phyloP scores from a whole-genome alignment of 1,140 invertebrate genomes.

The Episyrphus balteatus region DNA sequence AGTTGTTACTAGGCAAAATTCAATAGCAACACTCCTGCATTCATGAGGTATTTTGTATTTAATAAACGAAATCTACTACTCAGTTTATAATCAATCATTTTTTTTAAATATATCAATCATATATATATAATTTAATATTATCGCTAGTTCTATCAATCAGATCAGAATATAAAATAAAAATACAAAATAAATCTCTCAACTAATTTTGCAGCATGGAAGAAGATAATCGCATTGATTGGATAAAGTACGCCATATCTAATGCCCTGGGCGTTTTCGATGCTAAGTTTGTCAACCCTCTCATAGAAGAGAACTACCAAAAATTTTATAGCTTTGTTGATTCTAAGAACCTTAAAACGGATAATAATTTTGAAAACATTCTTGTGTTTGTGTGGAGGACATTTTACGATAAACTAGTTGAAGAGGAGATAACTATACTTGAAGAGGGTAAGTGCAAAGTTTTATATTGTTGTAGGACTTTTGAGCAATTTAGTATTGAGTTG shows the following conservation, averaged over 20 bases:
- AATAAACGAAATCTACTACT: no score
- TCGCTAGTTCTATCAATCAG: no score
- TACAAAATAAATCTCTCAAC: no score
- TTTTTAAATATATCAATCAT: no score
- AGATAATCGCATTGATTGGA: slow-evolving; percentile 23
- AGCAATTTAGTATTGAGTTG: no score
- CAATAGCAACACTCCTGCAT: no score
- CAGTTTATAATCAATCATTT: no score
- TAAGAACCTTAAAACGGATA: slow-evolving; percentile 30
- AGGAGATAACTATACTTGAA: slow-evolving; percentile 45
- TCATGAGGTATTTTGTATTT: no score
- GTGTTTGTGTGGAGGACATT: slow-evolving; percentile 46
- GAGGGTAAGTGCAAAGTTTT: slow-evolving; percentile 37
- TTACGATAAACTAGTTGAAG: slow-evolving; percentile 40
- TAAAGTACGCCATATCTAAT: slow-evolving; percentile 27
- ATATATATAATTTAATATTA: no score
- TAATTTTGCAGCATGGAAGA: slow-evolving; percentile 6
- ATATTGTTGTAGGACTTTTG: no score
- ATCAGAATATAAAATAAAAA: no score
- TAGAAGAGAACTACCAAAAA: slow-evolving; percentile 14
- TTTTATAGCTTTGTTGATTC: slow-evolving; percentile 32
- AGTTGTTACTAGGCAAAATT: no score
- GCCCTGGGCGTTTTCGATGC: slow-evolving; percentile 28
- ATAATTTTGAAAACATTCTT: slow-evolving; percentile 36
- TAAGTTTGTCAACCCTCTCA: slow-evolving; percentile 19